Evolutionary conservation across 2,113 vertebrate species (phyloP).

Genomic region (Pachypanchax playfairii): DNA sequence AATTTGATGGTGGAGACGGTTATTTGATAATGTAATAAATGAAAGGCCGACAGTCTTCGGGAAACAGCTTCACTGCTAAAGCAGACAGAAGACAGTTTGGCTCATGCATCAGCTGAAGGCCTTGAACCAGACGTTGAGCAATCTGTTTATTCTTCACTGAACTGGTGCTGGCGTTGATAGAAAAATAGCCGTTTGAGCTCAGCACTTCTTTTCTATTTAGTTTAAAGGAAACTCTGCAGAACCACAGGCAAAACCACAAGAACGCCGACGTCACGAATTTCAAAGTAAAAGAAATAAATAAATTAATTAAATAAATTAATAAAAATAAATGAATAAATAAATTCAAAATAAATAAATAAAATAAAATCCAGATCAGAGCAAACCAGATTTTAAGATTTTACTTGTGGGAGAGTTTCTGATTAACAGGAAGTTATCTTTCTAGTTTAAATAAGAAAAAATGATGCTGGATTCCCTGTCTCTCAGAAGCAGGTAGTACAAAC

Average conservation of each 20-base stretch:
- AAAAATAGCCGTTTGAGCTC: conserved; percentile 41
- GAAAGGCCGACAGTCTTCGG: conserved; percentile 8
- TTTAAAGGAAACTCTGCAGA: conserved; percentile 12
- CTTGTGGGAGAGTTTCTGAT: too few species aligned
- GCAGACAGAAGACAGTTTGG: conserved; percentile 46
- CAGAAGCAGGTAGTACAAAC: too few species aligned
- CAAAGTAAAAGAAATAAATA: conserved; percentile 12
- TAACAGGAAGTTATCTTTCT: too few species aligned
- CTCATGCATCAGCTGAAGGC: conserved; percentile 37
- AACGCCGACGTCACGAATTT: neutral
- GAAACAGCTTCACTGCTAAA: conserved; percentile 53
- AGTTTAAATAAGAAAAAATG: too few species aligned
- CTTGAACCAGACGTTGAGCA: conserved; percentile 70
- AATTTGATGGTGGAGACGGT: conserved; percentile 12
- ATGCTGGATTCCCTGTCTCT: too few species aligned
- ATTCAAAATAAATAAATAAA: too few species aligned
- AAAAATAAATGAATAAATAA: too few species aligned
- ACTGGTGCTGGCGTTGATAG: conserved; percentile 35
- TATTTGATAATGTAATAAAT: conserved; percentile 4
- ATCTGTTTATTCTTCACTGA: conserved; percentile 62
- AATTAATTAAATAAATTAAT: too few species aligned
- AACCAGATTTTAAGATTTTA: too few species aligned
- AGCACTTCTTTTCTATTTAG: conserved; percentile 6
- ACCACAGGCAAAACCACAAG: neutral
- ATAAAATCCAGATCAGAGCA: too few species aligned